Evolutionary conservation across 2,888 invertebrate species (phyloP).

Genomic region (Caradrina kadenii): DNA sequence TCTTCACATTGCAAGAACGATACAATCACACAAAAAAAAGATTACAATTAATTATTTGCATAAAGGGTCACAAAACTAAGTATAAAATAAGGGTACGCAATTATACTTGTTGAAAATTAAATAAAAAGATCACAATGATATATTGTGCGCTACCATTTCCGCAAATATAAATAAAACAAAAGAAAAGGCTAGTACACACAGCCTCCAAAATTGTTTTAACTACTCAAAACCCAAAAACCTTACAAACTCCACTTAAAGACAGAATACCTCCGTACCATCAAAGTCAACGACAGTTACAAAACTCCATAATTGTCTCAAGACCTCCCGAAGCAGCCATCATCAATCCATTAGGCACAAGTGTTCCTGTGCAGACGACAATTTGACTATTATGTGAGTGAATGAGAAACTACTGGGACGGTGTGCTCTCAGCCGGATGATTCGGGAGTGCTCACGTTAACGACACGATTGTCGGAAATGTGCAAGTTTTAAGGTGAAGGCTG

Average conservation of each 20-base stretch:
- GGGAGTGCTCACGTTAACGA: conserved; percentile 61
- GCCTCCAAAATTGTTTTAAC: neutral
- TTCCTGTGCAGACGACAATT: conserved; percentile 55
- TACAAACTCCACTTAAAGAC: conserved; percentile 36
- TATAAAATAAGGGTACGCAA: too few relatives aligned
- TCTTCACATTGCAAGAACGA: too few relatives aligned
- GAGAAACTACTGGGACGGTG: conserved; percentile 52
- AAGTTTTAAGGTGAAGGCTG: conserved; percentile 44
- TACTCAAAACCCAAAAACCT: neutral
- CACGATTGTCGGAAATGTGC: conserved; percentile 54
- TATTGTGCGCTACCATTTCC: neutral
- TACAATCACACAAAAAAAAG: too few relatives aligned
- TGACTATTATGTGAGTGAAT: conserved; percentile 64
- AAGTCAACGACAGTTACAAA: conserved; percentile 32
- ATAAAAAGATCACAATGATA: neutral
- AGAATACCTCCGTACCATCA: conserved; percentile 7
- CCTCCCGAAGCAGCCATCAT: conserved; percentile 44
- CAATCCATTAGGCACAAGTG: conserved; percentile 60
- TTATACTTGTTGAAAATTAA: too few relatives aligned
- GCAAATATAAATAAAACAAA: too few relatives aligned
- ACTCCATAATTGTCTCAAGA: conserved; percentile 59
- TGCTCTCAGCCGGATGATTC: conserved; percentile 55
- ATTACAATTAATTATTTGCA: too few relatives aligned
- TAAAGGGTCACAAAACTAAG: too few relatives aligned
- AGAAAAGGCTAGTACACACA: neutral